These are phyloP conservation scores for Pseudoips prasinana DNA, from an alignment of 2,888 invertebrate species.

Conservation along the genomic window DNA sequence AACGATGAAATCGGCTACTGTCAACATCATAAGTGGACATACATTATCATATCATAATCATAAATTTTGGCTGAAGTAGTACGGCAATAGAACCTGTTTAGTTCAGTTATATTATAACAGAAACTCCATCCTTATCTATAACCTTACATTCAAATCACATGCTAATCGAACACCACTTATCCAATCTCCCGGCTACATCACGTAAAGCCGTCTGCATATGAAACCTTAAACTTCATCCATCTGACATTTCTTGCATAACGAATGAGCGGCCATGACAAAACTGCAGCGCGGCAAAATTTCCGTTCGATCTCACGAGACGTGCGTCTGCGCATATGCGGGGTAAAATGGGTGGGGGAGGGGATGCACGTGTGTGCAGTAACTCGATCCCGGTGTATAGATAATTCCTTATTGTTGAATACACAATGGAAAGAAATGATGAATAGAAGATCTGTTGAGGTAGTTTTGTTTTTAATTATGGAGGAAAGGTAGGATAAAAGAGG, in stretches of 20 bases:
- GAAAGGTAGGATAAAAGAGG: neutral
- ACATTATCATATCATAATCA: too few relatives aligned
- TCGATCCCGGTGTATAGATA: constrained; percentile 52
- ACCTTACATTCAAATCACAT: too few relatives aligned
- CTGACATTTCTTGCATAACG: constrained; percentile 35
- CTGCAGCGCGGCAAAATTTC: constrained; percentile 34
- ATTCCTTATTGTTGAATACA: constrained; percentile 51
- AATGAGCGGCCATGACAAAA: constrained; percentile 34
- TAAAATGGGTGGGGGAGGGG: constrained; percentile 20
- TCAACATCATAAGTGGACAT: too few relatives aligned
- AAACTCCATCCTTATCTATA: too few relatives aligned
- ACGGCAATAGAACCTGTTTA: too few relatives aligned
- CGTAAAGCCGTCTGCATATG: constrained; percentile 7
- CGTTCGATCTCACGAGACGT: constrained; percentile 30
- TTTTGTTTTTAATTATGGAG: constrained; percentile 26
- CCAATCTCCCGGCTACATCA: neutral
- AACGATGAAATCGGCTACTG: too few relatives aligned
- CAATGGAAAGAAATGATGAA: constrained; percentile 41
- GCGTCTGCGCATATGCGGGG: constrained; percentile 27
- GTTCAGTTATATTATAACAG: too few relatives aligned
- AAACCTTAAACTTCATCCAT: constrained; percentile 38
- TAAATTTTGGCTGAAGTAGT: too few relatives aligned
- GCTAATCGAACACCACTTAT: too few relatives aligned
- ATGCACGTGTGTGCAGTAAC: constrained; percentile 62
- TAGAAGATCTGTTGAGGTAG: constrained; percentile 29